Evolutionary conservation across 2,797 vertebrate species (phyloP), one percentile per base, ranked within the genome.

Genomic region (Lepus townsendii): DNA sequence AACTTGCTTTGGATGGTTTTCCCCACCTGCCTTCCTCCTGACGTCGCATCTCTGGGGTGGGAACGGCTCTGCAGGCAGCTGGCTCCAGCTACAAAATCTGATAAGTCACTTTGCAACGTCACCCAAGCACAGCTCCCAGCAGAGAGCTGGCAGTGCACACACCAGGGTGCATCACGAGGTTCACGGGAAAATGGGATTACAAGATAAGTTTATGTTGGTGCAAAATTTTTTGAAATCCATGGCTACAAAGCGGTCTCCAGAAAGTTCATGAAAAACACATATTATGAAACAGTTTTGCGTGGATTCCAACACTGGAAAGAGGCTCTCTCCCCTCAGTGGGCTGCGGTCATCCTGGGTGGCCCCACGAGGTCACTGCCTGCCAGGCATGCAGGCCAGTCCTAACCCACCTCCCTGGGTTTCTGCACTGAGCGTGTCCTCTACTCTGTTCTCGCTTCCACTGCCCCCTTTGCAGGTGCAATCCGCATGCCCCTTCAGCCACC

Each of bases 341-440:
- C 47, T 13, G 22, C 0, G 1, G 35, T 16, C 54, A 5, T 14
- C 1, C 0, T 0, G 1, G 26, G 66, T 66, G 32, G 20, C 69
- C 63, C 17, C 3, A 57, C 54, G 1, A 57, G 54, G 54, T 32
- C 9, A 27, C 8, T 27, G 2, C 57, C 27, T 50, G 38, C 50
- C 11, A 73, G 38, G 12, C 54, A n/a, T 3, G 13, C n/a, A 1
- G 11, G 3, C 50, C 50, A 17, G 90, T 27, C 76, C 54, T 9
- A 27, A 38, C 5, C 35, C 6, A 1, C 12, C 10, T 54, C 54
- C 5, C 62, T 35, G 42, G 42, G 71, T n/a, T 22, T 47, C 65
- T 50, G 5, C 68, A 65, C 13, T 11, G 4, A 0, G 1, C 1
- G 1, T 3, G 5, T 35, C 27, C 1, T 38, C 75, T 54, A 0